These are phyloP conservation scores for Channa argus DNA, from an alignment of 2,113 vertebrate species.

Conservation along the genomic window DNA sequence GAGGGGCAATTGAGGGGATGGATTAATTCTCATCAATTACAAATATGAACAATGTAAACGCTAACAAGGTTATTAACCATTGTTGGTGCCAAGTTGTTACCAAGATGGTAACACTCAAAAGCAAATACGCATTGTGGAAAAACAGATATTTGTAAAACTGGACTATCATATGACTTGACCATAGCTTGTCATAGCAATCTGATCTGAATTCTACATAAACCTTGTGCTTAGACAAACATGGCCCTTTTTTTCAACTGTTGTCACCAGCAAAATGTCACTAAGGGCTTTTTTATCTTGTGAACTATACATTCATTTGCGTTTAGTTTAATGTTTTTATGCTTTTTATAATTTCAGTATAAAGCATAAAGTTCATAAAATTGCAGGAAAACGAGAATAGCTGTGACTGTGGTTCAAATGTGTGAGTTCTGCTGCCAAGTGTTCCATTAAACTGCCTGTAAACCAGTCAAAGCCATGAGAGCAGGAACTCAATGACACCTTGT, in stretches of 20 bases:
- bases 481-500: constrained; percentile 31
- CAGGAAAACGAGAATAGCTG: background rate
- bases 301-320: background rate
- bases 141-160: no score
- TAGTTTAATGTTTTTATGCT: no score
- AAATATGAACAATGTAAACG: no score
- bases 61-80: no score
- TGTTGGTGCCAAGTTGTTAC: no score
- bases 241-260: background rate
- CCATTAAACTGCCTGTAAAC: constrained; percentile 39
- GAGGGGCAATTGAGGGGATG: no score
- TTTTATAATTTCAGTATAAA: background rate
- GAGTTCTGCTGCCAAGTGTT: constrained; percentile 34
- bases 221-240: background rate
- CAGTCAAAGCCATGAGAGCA: constrained; percentile 2
- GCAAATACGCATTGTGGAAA: no score
- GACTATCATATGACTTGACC: no score
- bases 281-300: background rate
- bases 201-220: no score
- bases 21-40: no score
- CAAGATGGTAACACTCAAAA: no score
- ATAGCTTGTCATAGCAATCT: no score
- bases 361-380: constrained; percentile 1
- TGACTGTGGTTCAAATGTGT: background rate
- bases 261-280: background rate